Percentiles rank a stretch among this genome's conserved stretches.
phyloP scores from a whole-genome alignment of 23 tunicate genomes.

The Diplosoma virens region DNA sequence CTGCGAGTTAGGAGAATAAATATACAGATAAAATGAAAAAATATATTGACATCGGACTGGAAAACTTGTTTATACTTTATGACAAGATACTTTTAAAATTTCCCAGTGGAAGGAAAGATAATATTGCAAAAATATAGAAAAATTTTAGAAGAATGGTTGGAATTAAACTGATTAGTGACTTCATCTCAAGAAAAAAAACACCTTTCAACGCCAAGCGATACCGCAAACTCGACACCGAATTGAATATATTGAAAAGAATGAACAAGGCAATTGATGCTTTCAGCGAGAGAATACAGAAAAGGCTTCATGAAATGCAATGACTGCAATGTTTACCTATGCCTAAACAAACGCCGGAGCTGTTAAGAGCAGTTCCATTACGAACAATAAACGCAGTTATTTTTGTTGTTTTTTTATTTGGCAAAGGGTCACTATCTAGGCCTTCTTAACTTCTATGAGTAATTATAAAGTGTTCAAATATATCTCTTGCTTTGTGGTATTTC shows the following conservation, averaged over 20 bases:
- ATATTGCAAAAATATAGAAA: not conserved
- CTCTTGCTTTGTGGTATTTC: conserved; percentile 8
- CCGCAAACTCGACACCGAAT: not conserved
- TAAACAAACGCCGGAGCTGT: conserved; percentile 2
- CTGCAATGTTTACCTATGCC: not conserved
- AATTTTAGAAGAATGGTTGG: not conserved
- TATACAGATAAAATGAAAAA: no score
- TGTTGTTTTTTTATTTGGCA: not conserved
- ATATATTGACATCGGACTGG: not conserved
- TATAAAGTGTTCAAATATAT: not conserved
- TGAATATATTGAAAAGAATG: not conserved
- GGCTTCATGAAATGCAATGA: not conserved
- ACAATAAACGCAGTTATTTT: not conserved
- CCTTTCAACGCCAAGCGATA: not conserved
- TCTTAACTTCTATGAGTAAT: not conserved
- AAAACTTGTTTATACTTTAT: not conserved
- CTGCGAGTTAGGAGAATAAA: no score
- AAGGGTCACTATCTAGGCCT: not conserved
- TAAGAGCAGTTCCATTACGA: conserved; percentile 1
- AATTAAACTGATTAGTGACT: not conserved
- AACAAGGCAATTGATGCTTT: not conserved
- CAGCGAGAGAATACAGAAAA: not conserved
- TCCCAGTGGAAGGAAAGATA: not conserved
- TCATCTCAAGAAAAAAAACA: not conserved
- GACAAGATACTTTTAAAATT: not conserved